phyloP scores from a whole-genome alignment of 2,797 vertebrate genomes.

The Phoxinus dragarum region DNA sequence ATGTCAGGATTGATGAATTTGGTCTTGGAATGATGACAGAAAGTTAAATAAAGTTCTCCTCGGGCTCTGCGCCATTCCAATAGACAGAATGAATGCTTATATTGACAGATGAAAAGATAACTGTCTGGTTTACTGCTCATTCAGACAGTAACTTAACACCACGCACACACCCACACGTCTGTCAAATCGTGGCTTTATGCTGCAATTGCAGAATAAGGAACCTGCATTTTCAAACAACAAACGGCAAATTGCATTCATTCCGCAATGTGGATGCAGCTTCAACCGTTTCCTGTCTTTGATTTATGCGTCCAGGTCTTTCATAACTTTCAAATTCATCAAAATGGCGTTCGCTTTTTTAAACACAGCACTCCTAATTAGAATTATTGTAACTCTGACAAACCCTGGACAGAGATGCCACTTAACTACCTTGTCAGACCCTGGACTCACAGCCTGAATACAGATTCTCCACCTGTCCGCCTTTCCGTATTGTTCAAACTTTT shows the following conservation, averaged over 20 bases:
- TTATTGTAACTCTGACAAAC: constrained; percentile 50
- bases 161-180: constrained; percentile 52
- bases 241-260: constrained; percentile 29
- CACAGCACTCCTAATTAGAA: constrained; percentile 47
- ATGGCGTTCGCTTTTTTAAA: constrained; percentile 30
- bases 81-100: constrained; percentile 70
- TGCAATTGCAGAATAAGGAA: constrained; percentile 48
- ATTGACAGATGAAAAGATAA: constrained; percentile 69
- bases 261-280: constrained; percentile 37
- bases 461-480: constrained; percentile 47
- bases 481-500: constrained; percentile 60
- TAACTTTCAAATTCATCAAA: constrained; percentile 32
- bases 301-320: constrained; percentile 3
- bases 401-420: constrained; percentile 37
- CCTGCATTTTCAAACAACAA: constrained; percentile 43
- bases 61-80: constrained; percentile 64
- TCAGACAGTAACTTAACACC: constrained; percentile 73
- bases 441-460: constrained; percentile 40
- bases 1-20: constrained; percentile 80
- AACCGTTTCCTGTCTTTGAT: constrained; percentile 46
- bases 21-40: constrained; percentile 69
- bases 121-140: constrained; percentile 61
- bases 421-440: constrained; percentile 41
- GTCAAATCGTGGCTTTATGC: constrained; percentile 46
- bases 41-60: constrained; percentile 62